phyloP scores from a whole-genome alignment of 2,888 invertebrate genomes.

The Galerucella pusilla region DNA sequence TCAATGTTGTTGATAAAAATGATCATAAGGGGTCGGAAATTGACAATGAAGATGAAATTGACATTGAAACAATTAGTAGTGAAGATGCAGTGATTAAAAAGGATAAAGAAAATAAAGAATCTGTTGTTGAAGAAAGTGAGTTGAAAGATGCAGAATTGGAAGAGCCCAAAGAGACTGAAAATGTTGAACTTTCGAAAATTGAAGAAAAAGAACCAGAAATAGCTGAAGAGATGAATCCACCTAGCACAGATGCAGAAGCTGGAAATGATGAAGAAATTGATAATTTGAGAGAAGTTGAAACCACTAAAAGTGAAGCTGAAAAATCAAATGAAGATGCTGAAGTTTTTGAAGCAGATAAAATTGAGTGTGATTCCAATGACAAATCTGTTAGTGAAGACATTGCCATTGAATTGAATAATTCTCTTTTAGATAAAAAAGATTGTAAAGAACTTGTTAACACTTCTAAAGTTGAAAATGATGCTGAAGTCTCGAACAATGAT shows the following conservation, averaged over 20 bases:
- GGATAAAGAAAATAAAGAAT: background rate
- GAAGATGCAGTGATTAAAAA: no score
- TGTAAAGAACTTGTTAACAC: background rate
- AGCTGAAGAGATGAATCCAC: background rate
- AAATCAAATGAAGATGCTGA: background rate
- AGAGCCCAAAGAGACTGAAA: background rate
- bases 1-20: no score
- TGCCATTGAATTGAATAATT: background rate
- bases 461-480: background rate
- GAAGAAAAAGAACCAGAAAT: background rate
- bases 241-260: background rate
- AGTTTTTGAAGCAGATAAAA: no score
- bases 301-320: background rate
- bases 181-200: background rate
- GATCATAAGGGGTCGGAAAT: no score
- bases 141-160: background rate
- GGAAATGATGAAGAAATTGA: background rate
- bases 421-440: background rate
- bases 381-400: background rate
- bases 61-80: no score
- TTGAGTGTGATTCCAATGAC: background rate
- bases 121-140: background rate
- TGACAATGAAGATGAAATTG: no score
- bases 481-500: background rate
- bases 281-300: background rate